Conservation (phyloP, 2,888 invertebrate species). For the Volucella zonaria region DNA sequence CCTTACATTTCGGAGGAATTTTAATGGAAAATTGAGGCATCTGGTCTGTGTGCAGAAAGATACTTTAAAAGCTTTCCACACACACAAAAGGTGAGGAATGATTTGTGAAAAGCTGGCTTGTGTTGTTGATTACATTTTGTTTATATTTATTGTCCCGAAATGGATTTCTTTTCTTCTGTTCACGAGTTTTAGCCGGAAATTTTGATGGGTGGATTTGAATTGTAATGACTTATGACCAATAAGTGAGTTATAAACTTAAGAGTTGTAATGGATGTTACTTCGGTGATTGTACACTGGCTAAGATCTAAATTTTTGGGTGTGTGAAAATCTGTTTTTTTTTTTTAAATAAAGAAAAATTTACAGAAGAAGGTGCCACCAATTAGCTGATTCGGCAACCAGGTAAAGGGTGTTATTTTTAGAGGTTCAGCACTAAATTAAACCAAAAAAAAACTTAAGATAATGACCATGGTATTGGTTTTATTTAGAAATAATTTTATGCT, state of each 20-base stretch:
- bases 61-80: conserved; percentile 5
- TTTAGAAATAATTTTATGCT: too few species aligned
- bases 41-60: conserved; percentile 7
- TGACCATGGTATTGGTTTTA: too few species aligned
- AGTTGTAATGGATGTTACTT: conserved; percentile 21
- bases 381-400: too few species aligned
- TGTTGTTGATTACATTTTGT: neutral
- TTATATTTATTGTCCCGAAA: neutral
- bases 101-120: conserved; percentile 19
- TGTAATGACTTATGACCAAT: neutral
- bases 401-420: too few species aligned
- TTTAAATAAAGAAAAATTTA: too few species aligned
- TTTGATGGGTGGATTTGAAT: neutral
- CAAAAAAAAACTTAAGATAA: too few species aligned
- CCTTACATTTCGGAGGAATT: conserved; percentile 4
- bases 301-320: neutral
- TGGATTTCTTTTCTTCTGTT: neutral
- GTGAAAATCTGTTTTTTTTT: too few species aligned
- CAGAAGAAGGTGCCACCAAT: too few species aligned
- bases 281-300: neutral
- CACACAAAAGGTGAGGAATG: neutral
- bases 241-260: neutral
- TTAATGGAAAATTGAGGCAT: conserved; percentile 32
- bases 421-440: too few species aligned
- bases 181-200: neutral